These are phyloP conservation scores for Bedellia somnulentella DNA, from an alignment of 2,888 invertebrate species.

Conservation along the genomic window DNA sequence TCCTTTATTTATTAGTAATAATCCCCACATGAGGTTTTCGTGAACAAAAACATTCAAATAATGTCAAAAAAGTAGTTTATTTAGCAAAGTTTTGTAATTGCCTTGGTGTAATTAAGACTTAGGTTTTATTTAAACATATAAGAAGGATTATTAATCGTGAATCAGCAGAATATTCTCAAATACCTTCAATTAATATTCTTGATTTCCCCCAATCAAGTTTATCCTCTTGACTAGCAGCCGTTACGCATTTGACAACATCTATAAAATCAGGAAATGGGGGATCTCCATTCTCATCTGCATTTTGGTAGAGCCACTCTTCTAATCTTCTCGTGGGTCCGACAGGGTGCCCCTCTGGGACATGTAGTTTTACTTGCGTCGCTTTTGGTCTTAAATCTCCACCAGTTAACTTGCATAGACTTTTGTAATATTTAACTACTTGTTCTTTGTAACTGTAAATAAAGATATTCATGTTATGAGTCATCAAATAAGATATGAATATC, in stretches of 20 bases:
- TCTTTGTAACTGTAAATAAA: constrained; percentile 23
- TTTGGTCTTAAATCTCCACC: constrained; percentile 10
- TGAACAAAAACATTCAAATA: too few species aligned
- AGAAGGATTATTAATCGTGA: too few species aligned
- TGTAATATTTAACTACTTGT: constrained; percentile 21
- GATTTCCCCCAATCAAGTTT: constrained; percentile 18
- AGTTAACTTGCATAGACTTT: constrained; percentile 21
- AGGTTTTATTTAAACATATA: too few species aligned
- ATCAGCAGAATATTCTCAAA: too few species aligned
- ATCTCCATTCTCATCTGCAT: constrained; percentile 20
- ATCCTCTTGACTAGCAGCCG: constrained; percentile 18
- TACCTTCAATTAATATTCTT: constrained; percentile 27
- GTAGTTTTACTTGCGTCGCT: background rate
- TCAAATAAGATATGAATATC: too few species aligned
- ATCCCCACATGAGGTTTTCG: too few species aligned
- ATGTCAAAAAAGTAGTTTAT: too few species aligned
- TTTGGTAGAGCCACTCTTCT: constrained; percentile 25
- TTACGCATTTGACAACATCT: constrained; percentile 37
- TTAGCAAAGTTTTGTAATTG: too few species aligned
- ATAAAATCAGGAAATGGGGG: constrained; percentile 48
- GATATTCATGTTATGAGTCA: too few species aligned
- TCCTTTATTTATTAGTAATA: too few species aligned
- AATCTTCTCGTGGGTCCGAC: constrained; percentile 25
- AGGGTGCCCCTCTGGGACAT: background rate
- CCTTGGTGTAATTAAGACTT: too few species aligned